A percentile compares a stretch with the other conserved stretches of the same genome.
phyloP scores from a whole-genome alignment of 2,888 invertebrate species.

The Sphaerophoria rueppellii region DNA sequence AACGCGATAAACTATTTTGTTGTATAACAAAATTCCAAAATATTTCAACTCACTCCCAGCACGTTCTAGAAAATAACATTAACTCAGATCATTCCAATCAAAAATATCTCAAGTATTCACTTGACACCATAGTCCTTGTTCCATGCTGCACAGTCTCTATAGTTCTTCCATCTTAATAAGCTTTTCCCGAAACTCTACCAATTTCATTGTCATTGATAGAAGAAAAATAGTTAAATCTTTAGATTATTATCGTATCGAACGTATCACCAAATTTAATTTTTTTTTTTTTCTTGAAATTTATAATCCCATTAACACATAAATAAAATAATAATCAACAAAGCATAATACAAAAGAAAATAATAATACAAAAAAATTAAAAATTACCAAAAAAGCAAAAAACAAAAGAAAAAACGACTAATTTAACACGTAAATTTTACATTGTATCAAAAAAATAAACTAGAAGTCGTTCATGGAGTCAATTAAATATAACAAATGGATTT shows the following conservation, averaged over 20 bases:
- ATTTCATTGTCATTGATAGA: slow-evolving; percentile 45
- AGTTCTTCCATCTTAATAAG: neutral
- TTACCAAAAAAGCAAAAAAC: slow-evolving; percentile 30
- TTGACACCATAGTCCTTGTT: too few species aligned
- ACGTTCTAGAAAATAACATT: too few species aligned
- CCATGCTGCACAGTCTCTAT: too few species aligned
- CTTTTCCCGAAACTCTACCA: slow-evolving; percentile 55
- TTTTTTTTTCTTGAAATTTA: slow-evolving; percentile 35
- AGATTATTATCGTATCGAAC: slow-evolving; percentile 55
- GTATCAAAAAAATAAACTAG: slow-evolving; percentile 76
- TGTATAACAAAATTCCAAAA: too few species aligned
- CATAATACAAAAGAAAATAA: slow-evolving; percentile 81
- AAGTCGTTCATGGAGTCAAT: slow-evolving; percentile 82
- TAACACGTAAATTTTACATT: slow-evolving; percentile 71
- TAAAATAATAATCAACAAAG: slow-evolving; percentile 34
- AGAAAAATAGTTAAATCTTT: slow-evolving; percentile 17
- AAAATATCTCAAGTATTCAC: too few species aligned
- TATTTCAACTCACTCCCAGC: too few species aligned
- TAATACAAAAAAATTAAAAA: too few species aligned
- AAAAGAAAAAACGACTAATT: slow-evolving; percentile 56
- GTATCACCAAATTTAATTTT: slow-evolving; percentile 56
- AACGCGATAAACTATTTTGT: too few species aligned
- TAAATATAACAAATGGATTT: slow-evolving; percentile 82
- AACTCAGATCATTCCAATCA: too few species aligned
- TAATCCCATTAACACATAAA: slow-evolving; percentile 61